Conservation (phyloP, 1,140 invertebrate species). For the Drosophila jambulina region DNA sequence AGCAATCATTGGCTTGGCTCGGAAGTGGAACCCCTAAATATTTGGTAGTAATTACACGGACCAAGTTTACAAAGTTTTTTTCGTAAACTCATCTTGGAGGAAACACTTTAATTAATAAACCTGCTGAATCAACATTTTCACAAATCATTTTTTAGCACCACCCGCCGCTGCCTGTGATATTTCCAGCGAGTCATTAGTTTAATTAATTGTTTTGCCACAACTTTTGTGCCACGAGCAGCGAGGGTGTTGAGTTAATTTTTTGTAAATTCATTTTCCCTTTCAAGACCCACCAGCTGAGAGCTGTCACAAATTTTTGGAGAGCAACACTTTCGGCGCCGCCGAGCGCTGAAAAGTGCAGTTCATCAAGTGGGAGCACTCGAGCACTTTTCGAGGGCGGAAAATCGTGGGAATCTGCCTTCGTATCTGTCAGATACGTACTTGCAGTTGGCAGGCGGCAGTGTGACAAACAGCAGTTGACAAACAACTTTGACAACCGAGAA, state of each 20-base stretch:
- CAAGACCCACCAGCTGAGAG: constrained; percentile 36
- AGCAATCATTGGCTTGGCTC: constrained; percentile 34
- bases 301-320: constrained; percentile 60
- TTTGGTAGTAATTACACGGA: constrained; percentile 12
- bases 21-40: constrained; percentile 5
- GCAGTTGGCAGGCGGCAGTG: constrained; percentile 29
- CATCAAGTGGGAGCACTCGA: constrained; percentile 60
- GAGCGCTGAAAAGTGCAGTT: constrained; percentile 57
- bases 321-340: constrained; percentile 43
- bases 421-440: constrained; percentile 59
- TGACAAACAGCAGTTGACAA: constrained; percentile 72
- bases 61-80: constrained; percentile 15
- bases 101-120: constrained; percentile 50
- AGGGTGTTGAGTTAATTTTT: constrained; percentile 68
- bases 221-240: constrained; percentile 41
- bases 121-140: constrained; percentile 37
- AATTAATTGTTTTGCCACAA: constrained; percentile 71
- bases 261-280: constrained; percentile 60
- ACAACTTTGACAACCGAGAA: constrained; percentile 43
- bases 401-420: constrained; percentile 24
- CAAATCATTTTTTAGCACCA: constrained; percentile 40
- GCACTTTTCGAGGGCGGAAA: constrained; percentile 26
- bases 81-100: constrained; percentile 22
- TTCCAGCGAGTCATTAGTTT: constrained; percentile 75
- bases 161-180: constrained; percentile 16